Percentiles rank a stretch among this genome's conserved stretches.
Evolutionary conservation across 2,888 invertebrate species (phyloP).

Genomic region (Drosophila eohydei): DNA sequence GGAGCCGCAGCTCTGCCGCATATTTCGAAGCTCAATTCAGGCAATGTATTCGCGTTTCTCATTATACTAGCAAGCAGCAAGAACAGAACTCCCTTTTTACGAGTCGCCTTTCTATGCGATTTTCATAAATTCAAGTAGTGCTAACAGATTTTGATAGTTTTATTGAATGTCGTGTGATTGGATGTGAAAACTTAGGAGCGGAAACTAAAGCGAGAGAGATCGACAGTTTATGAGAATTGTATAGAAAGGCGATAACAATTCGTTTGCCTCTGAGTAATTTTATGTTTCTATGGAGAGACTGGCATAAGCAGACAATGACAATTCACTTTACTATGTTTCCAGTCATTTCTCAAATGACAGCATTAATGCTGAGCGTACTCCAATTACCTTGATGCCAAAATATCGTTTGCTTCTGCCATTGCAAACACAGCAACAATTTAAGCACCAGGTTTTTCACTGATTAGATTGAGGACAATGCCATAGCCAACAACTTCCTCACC

Average conservation of each 20-base stretch:
- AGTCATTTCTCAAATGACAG: background rate
- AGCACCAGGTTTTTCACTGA: slow-evolving; percentile 24
- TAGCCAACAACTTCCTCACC: slow-evolving; percentile 1
- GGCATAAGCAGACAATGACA: background rate
- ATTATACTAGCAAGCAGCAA: slow-evolving; percentile 61
- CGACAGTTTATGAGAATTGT: background rate
- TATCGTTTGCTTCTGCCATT: slow-evolving; percentile 1
- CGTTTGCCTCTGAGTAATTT: background rate
- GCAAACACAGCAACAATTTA: background rate
- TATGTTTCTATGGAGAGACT: background rate
- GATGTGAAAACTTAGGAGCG: background rate
- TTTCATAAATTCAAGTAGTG: slow-evolving; percentile 13
- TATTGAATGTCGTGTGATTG: slow-evolving; percentile 7
- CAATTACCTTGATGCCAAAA: slow-evolving; percentile 12
- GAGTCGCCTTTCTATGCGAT: slow-evolving; percentile 4
- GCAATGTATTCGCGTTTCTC: slow-evolving; percentile 37
- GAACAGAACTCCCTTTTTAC: background rate
- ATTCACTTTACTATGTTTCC: background rate
- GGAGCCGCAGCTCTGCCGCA: slow-evolving; percentile 13
- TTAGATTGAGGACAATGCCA: slow-evolving; percentile 25
- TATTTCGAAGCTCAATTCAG: slow-evolving; percentile 30
- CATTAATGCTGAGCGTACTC: background rate
- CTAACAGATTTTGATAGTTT: background rate
- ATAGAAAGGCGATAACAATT: background rate
- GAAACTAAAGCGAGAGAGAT: background rate